Evolutionary conservation across 2,888 invertebrate genomes (phyloP), one percentile per base, ranked within the genome.

Genomic region (Thymelicus sylvestris): DNA sequence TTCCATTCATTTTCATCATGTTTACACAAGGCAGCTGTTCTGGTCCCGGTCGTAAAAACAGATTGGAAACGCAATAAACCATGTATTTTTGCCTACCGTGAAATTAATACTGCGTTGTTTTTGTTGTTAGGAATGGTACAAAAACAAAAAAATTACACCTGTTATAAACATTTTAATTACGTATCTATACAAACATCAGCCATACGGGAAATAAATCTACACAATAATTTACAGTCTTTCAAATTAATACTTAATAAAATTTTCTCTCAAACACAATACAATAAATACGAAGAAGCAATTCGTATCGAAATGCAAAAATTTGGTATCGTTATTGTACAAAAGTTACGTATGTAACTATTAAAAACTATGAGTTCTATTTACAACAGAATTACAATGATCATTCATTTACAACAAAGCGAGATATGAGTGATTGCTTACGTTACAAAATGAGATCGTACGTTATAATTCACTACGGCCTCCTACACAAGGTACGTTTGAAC

Each of bases 271-370:
- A 85, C 86, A 86, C 89, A 89, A 89, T 88, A 85, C 86, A 89
- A 91, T 91, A 90, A 91, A 90, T 90, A 90, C 84, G 84, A 89
- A 87, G 87, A 91, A 91, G 92, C 92, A 88, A 87, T 86, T 88
- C 82, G 86, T 85, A 78, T 83, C 86, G 87, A 91, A 90, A 91
- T 91, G 91, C 91, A 85, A 87, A 86, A 91, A 91, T 93, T 93
- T 93, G 93, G 93, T 93, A 92, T 92, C 90, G 83, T 86, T 89
- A 90, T 92, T 92, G 92, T 93, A 93, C 92, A 93, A 93, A 92
- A 92, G 88, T 90, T 91, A 91, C 83, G 85, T 79, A 79, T 83
- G 86, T 79, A 79, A 77, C 80, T 85, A 82, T 83, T 79, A 85
- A 85, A 81, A 81, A 86, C 84, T 89, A 86, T 74, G 74, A 76